Evolutionary conservation across 2,888 invertebrate genomes (phyloP).

Genomic region (Drosophila birchii): DNA sequence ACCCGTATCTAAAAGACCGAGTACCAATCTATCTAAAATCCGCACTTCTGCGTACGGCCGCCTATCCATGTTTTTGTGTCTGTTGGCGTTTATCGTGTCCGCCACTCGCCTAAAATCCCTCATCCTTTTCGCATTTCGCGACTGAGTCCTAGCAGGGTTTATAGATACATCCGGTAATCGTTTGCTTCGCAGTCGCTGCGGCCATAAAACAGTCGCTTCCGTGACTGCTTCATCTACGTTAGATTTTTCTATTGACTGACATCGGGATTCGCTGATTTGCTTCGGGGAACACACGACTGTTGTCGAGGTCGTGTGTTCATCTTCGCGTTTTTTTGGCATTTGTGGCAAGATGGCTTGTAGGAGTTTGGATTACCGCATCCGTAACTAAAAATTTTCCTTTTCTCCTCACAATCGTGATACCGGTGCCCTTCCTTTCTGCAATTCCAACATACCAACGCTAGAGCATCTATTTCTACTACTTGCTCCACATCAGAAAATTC

Average conservation of each 20-base stretch:
- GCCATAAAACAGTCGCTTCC: not conserved
- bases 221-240: not conserved
- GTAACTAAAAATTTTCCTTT: not conserved
- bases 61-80: not conserved
- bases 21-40: not conserved
- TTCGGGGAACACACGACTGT: not conserved
- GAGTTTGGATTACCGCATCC: not conserved
- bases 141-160: not conserved
- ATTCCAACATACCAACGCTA: slow-evolving; percentile 1
- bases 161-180: not conserved
- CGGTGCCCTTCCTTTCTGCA: slow-evolving; percentile 3
- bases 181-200: not conserved
- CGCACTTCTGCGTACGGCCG: not conserved
- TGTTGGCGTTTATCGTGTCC: not conserved
- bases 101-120: not conserved
- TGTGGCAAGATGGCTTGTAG: not conserved
- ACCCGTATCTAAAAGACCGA: not conserved
- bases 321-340: slow-evolving; percentile 2
- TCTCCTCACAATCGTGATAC: not conserved
- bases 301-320: not conserved
- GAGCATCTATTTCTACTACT: not conserved
- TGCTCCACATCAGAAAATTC: not conserved
- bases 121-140: not conserved
- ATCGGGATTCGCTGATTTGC: not conserved
- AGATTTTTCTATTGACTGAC: not conserved